Evolutionary conservation across 1,140 invertebrate species (phyloP), one percentile per base, ranked within the genome.

Genomic region (Dufourea novaeangliae): DNA sequence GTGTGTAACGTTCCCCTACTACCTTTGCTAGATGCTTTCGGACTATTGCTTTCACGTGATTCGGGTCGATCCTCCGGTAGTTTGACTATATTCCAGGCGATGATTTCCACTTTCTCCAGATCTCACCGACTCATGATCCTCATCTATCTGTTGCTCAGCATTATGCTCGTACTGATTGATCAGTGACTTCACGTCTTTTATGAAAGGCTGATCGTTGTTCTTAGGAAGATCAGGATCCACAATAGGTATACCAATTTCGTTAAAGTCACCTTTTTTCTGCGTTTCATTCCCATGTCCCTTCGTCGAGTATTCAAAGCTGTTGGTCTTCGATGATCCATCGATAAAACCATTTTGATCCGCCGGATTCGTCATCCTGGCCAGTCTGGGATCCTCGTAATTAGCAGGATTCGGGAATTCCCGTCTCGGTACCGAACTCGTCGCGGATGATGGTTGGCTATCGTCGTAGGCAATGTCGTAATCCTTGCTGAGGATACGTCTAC

Each of bases 181-280:
- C 59, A 85, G n/a, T 8, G 84, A 73, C 37, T 82, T 79, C 11
- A 85, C 80, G 34, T 74, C 75, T 20, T 72, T 84, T 71, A 34
- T 11, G 12, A 64, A 44, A 12, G 11, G 27, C 3, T 56, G 4
- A 12, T 57, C 50, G 10, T 10, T 0, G 0, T 39, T n/a, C 1
- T 1, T 6, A 2, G 25, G n/a, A 12, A 2, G 52, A 2, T 57
- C 54, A 63, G 27, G 39, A 22, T 89, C 72, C 1, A 90, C 61
- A 44, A 90, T 78, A 6, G 92, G 92, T 75, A 93, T 91, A 17
- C 92, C 92, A 64, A 93, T 63, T 86, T 92, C 90, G 61, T 93
- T 93, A 34, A 93, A 93, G 62, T 92, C 87, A 0, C 91, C 92
- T 8, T 62, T 82, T 44, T 79, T 72, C 10, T 63, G 34, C 0